Evolutionary conservation across 2,888 invertebrate species (phyloP).

Genomic region (Tipula unca): DNA sequence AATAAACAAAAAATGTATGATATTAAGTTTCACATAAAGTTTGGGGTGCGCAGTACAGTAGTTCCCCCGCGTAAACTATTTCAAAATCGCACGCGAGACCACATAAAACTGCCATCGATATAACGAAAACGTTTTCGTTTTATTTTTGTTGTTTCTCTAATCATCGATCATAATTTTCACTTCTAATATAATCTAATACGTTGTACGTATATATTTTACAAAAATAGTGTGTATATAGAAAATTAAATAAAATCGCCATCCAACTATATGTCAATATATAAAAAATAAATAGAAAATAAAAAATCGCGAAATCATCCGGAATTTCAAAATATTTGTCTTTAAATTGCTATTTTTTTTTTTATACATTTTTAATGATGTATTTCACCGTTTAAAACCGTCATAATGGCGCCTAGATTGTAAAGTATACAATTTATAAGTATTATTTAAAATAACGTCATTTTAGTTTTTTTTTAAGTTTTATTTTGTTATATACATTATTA

Average conservation of each 20-base stretch:
- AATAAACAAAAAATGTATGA: neutral
- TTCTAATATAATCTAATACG: neutral
- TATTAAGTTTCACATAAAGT: neutral
- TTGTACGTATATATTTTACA: neutral
- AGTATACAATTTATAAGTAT: neutral
- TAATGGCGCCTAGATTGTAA: neutral
- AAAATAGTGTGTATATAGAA: neutral
- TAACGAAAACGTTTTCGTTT: neutral
- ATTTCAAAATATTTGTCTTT: constrained; percentile 16
- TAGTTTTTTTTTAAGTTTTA: neutral
- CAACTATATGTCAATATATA: neutral
- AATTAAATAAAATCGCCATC: neutral
- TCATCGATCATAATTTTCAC: constrained; percentile 18
- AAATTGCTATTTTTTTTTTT: neutral
- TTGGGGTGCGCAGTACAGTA: neutral
- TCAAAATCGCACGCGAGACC: neutral
- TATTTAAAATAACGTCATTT: neutral
- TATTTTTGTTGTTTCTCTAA: neutral
- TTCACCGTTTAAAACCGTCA: constrained; percentile 10
- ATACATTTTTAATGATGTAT: constrained; percentile 16
- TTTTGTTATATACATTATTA: neutral
- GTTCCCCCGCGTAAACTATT: neutral
- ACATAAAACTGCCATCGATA: neutral
- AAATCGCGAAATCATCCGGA: constrained; percentile 3
- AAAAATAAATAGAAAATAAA: constrained; percentile 1